Base-by-base conservation (phyloP, 2,797 vertebrate genomes). In the Taeniopygia guttata region DNA sequence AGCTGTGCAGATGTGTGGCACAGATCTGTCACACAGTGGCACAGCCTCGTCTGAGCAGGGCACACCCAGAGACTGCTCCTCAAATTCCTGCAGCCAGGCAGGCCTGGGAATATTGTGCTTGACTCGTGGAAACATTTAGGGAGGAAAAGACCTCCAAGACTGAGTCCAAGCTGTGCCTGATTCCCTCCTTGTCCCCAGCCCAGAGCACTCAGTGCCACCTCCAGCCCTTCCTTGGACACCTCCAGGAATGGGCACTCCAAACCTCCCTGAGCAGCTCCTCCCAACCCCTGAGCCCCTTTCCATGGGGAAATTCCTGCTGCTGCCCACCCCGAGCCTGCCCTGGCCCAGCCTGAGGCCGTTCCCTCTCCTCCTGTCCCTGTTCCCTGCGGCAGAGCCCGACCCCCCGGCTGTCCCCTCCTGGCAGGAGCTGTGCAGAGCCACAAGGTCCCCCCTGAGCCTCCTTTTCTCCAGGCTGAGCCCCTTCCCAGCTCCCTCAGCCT, bases 141-240 rank as follows among this genome's bases (percentile, higher is more conserved):
- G 7, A 26, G 54, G 54, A 52, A 52, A 74, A 80, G 8, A 2
- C 11, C 20, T 59, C 29, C n/a, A 3, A 34, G 59, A 43, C 3
- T 1, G 0, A 32, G 27, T 32, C 32, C 26, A 0, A 14, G 2
- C 30, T 23, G 30, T 63, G 58, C 9, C 56, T 1, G 0, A 22
- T 22, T 0, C 58, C 43, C 43, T 10, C 43, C 43, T 1, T 64
- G 84, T 72, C 43, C 26, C 58, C 73, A 77, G 40, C 34, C 34
- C 64, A 78, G 64, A 11, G 74, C 74, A 0, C 43, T 23, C 2
- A 70, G 73, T 55, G 84, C 14, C 64, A 48, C 21, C 34, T 46
- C 64, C 84, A 62, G 55, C 0, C 17, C 2, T 52, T 9, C 46
- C 62, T 5, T 0, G 63, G 23, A 16, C 73, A 40, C 55, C 63